phyloP scores from a whole-genome alignment of 2,888 invertebrate species.

The Tetrapedia diversipes region DNA sequence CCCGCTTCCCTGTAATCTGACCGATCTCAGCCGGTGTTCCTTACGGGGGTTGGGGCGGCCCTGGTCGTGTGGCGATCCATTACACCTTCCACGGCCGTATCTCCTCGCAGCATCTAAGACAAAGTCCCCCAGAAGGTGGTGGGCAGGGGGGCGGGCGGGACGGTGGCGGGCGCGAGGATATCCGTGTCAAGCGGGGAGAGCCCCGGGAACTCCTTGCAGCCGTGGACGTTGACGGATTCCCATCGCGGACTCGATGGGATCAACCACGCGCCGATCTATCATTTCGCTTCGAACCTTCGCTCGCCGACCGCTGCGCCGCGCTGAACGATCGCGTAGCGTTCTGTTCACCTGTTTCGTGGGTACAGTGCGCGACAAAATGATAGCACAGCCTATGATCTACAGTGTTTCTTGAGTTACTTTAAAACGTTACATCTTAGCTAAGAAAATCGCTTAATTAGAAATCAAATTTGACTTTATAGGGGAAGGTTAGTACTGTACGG shows the following conservation, averaged over 20 bases:
- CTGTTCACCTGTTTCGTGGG: background rate
- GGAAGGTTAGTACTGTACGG: no score
- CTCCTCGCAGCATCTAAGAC: conserved; percentile 75
- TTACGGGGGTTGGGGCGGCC: conserved; percentile 65
- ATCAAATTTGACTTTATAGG: no score
- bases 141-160: conserved; percentile 19
- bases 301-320: conserved; percentile 39
- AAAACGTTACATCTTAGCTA: no score
- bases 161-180: conserved; percentile 18
- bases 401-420: no score
- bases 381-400: no score
- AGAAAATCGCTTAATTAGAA: no score
- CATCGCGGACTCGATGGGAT: conserved; percentile 70
- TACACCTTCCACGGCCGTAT: conserved; percentile 76
- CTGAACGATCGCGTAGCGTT: conserved; percentile 39
- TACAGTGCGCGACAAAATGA: no score
- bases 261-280: conserved; percentile 70
- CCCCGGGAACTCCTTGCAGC: conserved; percentile 57
- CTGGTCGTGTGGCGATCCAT: conserved; percentile 78
- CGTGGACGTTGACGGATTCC: conserved; percentile 77
- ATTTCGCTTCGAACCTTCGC: conserved; percentile 46
- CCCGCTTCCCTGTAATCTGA: conserved; percentile 77
- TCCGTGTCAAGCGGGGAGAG: conserved; percentile 69
- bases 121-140: conserved; percentile 69
- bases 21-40: conserved; percentile 72